These are phyloP conservation scores for Grammomys dolichurus DNA, from an alignment of 2,113 vertebrate species.

Conservation along the genomic window DNA sequence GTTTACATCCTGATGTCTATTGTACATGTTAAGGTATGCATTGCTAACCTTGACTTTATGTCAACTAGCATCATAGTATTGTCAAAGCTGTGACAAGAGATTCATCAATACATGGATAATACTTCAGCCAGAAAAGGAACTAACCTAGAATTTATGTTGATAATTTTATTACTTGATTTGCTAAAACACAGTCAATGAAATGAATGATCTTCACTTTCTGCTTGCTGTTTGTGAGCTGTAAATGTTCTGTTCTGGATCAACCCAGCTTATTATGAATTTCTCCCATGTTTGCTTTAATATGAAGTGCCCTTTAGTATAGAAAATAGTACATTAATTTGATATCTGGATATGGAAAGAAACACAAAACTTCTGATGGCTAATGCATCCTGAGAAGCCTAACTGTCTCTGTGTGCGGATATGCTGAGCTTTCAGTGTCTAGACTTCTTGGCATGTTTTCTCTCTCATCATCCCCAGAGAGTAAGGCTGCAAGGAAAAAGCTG, in stretches of 20 bases:
- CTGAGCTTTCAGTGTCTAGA: constrained; percentile 53
- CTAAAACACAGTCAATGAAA: constrained; percentile 54
- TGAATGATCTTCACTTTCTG: background rate
- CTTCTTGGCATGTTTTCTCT: constrained; percentile 56
- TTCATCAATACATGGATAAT: constrained; percentile 16
- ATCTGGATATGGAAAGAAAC: constrained; percentile 49
- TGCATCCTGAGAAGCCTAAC: constrained; percentile 19
- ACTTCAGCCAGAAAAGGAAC: constrained; percentile 28
- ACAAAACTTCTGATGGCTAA: background rate
- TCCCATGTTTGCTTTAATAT: constrained; percentile 24
- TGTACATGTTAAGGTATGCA: background rate
- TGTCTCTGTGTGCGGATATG: background rate
- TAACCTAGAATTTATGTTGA: constrained; percentile 43
- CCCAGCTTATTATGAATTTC: background rate
- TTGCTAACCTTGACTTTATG: constrained; percentile 7
- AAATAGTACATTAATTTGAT: constrained; percentile 48
- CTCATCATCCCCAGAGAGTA: constrained; percentile 22
- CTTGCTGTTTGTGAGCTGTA: constrained; percentile 25
- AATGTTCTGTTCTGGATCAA: constrained; percentile 20
- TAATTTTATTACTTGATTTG: constrained; percentile 24
- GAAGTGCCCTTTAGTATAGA: constrained; percentile 53
- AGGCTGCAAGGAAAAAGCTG: constrained; percentile 13
- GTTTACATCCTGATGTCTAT: background rate
- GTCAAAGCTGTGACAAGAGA: constrained; percentile 57
- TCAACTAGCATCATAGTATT: constrained; percentile 44